These are phyloP conservation scores for Ptilorrhoa leucosticta DNA, from an alignment of 2,113 vertebrate genomes.

Conservation along the genomic window DNA sequence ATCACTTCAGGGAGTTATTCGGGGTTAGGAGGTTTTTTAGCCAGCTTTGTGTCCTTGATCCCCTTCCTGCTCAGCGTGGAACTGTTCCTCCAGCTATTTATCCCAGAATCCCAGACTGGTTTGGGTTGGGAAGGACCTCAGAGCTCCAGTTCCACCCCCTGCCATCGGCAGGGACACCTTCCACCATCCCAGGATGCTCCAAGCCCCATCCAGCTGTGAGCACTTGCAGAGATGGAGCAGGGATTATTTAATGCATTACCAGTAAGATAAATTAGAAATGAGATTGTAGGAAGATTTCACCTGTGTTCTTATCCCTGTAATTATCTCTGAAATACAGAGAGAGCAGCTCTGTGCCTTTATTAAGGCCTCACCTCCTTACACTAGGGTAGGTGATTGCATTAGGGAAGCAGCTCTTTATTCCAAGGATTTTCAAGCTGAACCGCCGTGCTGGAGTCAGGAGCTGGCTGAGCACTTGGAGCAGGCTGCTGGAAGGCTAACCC, in stretches of 20 bases:
- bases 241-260: neutral
- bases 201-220: accelerated
- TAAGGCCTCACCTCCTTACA: neutral
- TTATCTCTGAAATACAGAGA: neutral
- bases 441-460: neutral
- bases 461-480: neutral
- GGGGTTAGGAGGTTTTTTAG: neutral
- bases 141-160: neutral
- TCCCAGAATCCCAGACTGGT: neutral
- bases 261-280: neutral
- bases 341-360: neutral
- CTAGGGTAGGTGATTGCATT: neutral
- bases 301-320: neutral
- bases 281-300: neutral
- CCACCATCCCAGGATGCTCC: neutral
- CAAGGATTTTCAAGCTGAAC: neutral
- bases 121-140: neutral
- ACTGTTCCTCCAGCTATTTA: neutral
- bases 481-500: neutral
- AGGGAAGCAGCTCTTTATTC: neutral
- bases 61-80: neutral
- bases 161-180: neutral
- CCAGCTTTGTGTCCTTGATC: neutral
- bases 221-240: neutral
- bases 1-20: neutral